Conservation (phyloP, 2,113 vertebrate species). For the Sebastes schlegelii region DNA sequence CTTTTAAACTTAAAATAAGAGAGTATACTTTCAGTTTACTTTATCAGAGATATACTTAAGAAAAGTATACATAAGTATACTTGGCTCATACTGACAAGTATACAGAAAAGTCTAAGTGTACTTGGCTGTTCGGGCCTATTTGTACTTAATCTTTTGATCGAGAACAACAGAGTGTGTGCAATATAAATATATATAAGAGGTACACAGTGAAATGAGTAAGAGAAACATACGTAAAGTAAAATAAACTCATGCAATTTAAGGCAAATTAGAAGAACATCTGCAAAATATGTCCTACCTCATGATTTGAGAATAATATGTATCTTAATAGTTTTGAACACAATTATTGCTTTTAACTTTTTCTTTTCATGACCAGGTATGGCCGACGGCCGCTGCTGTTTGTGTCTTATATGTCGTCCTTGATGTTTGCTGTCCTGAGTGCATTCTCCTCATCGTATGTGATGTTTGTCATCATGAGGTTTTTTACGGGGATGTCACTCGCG, state of each 20-base stretch:
- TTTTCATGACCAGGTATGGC: conserved; percentile 76
- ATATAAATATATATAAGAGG: neutral
- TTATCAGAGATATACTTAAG: too few species aligned
- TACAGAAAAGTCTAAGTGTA: neutral
- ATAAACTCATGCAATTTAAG: neutral
- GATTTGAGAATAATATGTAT: neutral
- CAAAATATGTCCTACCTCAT: neutral
- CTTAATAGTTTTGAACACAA: neutral
- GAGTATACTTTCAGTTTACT: too few species aligned
- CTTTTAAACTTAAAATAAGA: too few species aligned
- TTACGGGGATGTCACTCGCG: conserved; percentile 80
- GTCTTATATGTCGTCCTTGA: conserved; percentile 73
- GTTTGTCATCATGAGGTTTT: conserved; percentile 81
- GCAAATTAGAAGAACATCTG: neutral
- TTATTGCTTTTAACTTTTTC: neutral
- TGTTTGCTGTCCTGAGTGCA: conserved; percentile 79
- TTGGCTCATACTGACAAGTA: neutral
- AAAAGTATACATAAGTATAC: too few species aligned
- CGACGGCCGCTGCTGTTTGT: conserved; percentile 78
- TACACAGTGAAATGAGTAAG: neutral
- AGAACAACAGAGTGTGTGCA: too few species aligned
- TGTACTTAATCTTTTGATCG: too few species aligned
- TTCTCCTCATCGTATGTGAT: conserved; percentile 79
- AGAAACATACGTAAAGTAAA: neutral
- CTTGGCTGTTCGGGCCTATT: too few species aligned